A percentile compares a stretch with the other conserved stretches of the same genome.
phyloP scores from a whole-genome alignment of 2,113 vertebrate genomes.

The Phasianus colchicus region DNA sequence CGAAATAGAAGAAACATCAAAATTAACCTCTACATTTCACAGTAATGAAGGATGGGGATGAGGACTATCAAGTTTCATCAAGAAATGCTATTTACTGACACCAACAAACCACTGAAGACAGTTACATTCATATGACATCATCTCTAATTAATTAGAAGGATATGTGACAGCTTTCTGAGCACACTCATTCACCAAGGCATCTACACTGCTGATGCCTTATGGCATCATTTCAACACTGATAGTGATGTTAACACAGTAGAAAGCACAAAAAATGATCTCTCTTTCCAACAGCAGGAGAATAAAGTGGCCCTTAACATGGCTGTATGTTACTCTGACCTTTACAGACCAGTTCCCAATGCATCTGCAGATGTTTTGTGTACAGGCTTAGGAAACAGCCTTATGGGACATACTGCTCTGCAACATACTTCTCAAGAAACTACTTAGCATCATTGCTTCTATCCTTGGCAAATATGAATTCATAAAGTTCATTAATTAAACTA shows the following conservation, averaged over 20 bases:
- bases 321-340: not conserved
- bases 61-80: not conserved
- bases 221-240: not conserved
- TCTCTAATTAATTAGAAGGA: not conserved
- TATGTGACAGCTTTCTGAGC: not conserved
- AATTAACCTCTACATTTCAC: not conserved
- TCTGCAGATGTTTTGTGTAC: fast-evolving
- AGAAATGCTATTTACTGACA: not conserved
- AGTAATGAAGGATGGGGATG: not conserved
- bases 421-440: not conserved
- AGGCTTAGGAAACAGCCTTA: fast-evolving
- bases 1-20: not conserved
- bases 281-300: not conserved
- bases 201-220: not conserved
- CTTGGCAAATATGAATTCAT: not conserved
- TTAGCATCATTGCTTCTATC: not conserved
- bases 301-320: not conserved
- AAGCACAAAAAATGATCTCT: not conserved
- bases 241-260: not conserved
- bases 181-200: not conserved
- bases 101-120: not conserved
- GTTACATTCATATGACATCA: not conserved
- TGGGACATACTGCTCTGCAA: fast-evolving
- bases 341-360: not conserved
- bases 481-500: not conserved